Evolutionary conservation across 2,888 invertebrate species (phyloP).

Genomic region (Linnaemya vulpina): DNA sequence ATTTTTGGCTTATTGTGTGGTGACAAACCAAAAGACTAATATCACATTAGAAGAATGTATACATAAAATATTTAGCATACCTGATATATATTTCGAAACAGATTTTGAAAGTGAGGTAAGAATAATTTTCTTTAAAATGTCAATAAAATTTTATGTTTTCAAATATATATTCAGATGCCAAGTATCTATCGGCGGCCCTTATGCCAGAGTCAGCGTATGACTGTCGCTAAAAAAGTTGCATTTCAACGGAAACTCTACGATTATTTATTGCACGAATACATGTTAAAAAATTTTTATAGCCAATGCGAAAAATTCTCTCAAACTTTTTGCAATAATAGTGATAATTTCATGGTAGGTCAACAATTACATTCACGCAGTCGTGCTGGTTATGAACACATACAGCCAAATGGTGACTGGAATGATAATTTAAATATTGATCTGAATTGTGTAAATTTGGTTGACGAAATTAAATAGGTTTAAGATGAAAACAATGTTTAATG

Average conservation of each 20-base stretch:
- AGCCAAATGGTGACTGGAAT: conserved; percentile 71
- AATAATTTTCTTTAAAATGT: background rate
- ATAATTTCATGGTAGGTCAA: conserved; percentile 74
- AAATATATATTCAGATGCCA: conserved; percentile 37
- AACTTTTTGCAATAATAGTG: conserved; percentile 73
- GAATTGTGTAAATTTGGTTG: conserved; percentile 15
- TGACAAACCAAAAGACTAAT: conserved; percentile 69
- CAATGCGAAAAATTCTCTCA: conserved; percentile 75
- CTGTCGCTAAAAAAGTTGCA: conserved; percentile 74
- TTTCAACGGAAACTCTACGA: conserved; percentile 76
- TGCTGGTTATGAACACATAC: conserved; percentile 73
- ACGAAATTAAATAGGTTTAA: no score
- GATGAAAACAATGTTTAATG: no score
- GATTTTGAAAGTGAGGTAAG: conserved; percentile 50
- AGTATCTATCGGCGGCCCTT: conserved; percentile 74
- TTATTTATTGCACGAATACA: conserved; percentile 75
- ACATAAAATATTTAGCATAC: conserved; percentile 73
- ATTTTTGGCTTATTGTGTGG: conserved; percentile 75
- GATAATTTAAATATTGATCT: conserved; percentile 60
- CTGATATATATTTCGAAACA: conserved; percentile 72
- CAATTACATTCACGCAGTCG: conserved; percentile 73
- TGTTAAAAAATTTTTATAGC: conserved; percentile 76
- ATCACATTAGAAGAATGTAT: conserved; percentile 73
- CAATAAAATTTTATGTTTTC: background rate
- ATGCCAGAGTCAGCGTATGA: conserved; percentile 49